phyloP scores from a whole-genome alignment of 2,113 vertebrate genomes.

The Cisticola juncidis region DNA sequence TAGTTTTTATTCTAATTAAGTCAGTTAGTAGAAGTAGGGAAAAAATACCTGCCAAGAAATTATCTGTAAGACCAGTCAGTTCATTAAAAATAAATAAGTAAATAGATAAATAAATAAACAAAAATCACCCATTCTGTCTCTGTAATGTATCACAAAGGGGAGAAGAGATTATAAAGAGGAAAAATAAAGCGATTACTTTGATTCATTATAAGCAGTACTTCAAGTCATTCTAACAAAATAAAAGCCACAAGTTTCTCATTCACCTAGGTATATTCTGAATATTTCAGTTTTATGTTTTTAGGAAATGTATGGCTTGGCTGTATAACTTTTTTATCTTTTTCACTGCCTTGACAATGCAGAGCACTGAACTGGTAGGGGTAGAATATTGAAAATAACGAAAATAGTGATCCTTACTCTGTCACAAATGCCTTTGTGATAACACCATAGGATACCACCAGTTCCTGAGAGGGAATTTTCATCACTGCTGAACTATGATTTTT shows the following conservation, averaged over 20 bases:
- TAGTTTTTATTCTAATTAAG: slow-evolving; percentile 32
- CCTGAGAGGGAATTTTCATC: neutral
- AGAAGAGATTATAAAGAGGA: slow-evolving; percentile 4
- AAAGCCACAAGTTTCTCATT: neutral
- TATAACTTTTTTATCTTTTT: neutral
- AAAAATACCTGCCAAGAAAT: neutral
- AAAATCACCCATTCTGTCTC: neutral
- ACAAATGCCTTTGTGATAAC: neutral
- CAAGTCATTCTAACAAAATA: neutral
- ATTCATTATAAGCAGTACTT: neutral
- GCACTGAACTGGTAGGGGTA: neutral
- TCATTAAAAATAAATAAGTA: neutral
- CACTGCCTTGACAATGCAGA: neutral
- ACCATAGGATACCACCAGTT: neutral
- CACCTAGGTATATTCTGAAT: neutral
- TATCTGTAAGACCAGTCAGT: neutral
- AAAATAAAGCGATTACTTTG: slow-evolving; percentile 1
- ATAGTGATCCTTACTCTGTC: neutral
- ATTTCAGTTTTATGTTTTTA: neutral
- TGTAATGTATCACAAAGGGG: neutral
- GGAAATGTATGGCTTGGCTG: neutral
- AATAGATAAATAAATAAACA: neutral
- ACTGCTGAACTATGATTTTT: neutral
- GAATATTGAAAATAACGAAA: neutral
- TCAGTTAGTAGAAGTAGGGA: neutral